Evolutionary conservation across 53 echinoderm and acorn worm species (phyloP).

Genomic region (Zoroaster sp.): DNA sequence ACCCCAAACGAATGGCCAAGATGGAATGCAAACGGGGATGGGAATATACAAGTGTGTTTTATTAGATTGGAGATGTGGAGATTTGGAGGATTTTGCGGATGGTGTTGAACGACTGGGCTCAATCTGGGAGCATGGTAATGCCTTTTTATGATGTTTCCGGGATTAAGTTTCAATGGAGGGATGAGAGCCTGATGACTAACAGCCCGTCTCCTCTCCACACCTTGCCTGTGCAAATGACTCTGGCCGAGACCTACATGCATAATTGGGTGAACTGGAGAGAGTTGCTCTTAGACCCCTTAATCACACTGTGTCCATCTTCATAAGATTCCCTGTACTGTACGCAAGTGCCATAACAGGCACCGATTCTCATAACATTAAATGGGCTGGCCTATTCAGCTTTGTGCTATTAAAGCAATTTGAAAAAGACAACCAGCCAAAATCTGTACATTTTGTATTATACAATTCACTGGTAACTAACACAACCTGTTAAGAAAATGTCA

Average conservation of each 20-base stretch:
- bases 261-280: conserved; percentile 19
- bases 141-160: conserved; percentile 39
- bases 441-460: no score
- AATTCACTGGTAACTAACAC: no score
- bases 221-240: conserved; percentile 37
- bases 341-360: no score
- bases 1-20: conserved; percentile 11
- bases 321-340: no score
- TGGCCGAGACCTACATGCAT: conserved; percentile 7
- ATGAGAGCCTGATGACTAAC: conserved; percentile 47
- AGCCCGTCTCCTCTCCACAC: background rate
- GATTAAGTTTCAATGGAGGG: conserved; percentile 39
- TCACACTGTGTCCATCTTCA: no score
- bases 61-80: conserved; percentile 40
- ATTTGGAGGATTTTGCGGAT: conserved; percentile 34
- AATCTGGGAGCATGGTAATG: conserved; percentile 37
- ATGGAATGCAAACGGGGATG: background rate
- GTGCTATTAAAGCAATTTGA: no score
- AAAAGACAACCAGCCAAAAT: no score
- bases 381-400: no score
- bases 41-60: background rate
- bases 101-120: conserved; percentile 32
- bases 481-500: no score
- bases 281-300: background rate
- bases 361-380: no score